Percentiles rank a stretch among this genome's conserved stretches.
Conservation (phyloP, 2,113 vertebrate genomes). For the Heterochromis multidens region DNA sequence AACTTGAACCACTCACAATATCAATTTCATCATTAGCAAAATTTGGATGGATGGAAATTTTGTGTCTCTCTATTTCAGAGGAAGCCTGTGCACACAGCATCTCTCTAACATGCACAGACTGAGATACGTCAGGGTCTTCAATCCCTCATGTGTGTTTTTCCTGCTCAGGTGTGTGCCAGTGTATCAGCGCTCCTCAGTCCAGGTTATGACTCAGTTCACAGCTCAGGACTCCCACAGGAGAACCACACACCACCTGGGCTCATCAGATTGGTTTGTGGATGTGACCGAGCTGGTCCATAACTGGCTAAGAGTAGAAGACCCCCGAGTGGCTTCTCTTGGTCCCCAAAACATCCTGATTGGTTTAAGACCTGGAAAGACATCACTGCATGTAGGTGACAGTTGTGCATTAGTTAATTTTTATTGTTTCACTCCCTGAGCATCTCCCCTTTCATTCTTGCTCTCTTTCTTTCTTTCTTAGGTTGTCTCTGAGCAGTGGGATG, state of each 20-base stretch:
- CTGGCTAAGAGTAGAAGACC: conserved; percentile 67
- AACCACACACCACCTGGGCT: conserved; percentile 66
- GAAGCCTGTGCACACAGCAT: background rate
- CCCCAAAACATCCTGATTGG: conserved; percentile 61
- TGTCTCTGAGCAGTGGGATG: conserved; percentile 74
- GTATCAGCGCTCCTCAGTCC: conserved; percentile 71
- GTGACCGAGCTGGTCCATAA: conserved; percentile 68
- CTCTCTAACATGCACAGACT: background rate
- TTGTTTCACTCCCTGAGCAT: background rate
- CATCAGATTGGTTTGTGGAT: conserved; percentile 74
- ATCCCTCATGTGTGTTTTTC: background rate
- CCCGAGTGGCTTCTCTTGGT: conserved; percentile 59
- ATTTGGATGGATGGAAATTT: background rate
- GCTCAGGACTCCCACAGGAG: conserved; percentile 50
- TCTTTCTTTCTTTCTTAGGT: conserved; percentile 41
- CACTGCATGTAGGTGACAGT: conserved; percentile 60
- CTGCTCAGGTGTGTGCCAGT: conserved; percentile 67
- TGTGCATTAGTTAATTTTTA: background rate
- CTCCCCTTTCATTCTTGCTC: background rate
- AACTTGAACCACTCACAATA: no score
- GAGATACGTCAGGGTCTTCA: background rate
- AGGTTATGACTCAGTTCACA: conserved; percentile 73
- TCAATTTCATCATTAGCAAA: background rate
- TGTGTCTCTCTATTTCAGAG: background rate
- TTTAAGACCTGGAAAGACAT: conserved; percentile 70